Percentiles rank a stretch among this genome's conserved stretches.
These are phyloP conservation scores for Acanthococcus lagerstroemiae DNA, from an alignment of 2,888 invertebrate species.

Conservation along the genomic window DNA sequence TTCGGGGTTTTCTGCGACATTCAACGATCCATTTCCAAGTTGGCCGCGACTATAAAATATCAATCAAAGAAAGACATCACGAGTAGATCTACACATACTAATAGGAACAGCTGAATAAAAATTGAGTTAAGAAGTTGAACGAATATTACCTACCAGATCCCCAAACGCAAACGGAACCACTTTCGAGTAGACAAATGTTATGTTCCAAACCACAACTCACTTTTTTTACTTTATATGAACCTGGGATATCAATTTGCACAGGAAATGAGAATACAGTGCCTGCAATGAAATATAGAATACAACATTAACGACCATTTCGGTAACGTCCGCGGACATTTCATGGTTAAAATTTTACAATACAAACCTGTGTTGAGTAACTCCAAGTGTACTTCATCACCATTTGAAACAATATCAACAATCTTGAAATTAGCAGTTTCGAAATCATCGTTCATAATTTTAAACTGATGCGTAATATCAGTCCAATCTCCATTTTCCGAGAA, in stretches of 20 bases:
- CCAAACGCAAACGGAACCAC: slow-evolving; percentile 68
- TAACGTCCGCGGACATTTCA: not conserved
- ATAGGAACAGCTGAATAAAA: not conserved
- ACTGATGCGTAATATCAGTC: slow-evolving; percentile 34
- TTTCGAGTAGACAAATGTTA: slow-evolving; percentile 55
- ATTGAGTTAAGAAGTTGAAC: not conserved
- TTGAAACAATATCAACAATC: slow-evolving; percentile 43
- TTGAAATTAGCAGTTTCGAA: slow-evolving; percentile 32
- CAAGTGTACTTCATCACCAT: slow-evolving; percentile 45
- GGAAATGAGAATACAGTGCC: slow-evolving; percentile 56
- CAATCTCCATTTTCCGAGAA: slow-evolving; percentile 33
- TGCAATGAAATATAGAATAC: slow-evolving; percentile 20
- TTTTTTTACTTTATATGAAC: slow-evolving; percentile 50
- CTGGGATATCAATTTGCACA: slow-evolving; percentile 47
- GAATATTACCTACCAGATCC: slow-evolving; percentile 65
- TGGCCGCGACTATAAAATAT: slow-evolving; percentile 63
- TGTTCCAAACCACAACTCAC: slow-evolving; percentile 74
- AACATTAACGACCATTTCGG: not conserved
- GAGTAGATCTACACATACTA: not conserved
- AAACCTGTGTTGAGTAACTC: slow-evolving; percentile 42
- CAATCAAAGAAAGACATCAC: not conserved
- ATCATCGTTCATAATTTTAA: slow-evolving; percentile 32
- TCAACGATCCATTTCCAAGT: slow-evolving; percentile 66
- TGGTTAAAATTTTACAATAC: not conserved
- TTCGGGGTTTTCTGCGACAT: slow-evolving; percentile 52